Evolutionary conservation across 2,888 invertebrate species (phyloP), one percentile per base, ranked within the genome.

Genomic region (Quadriops clusia): DNA sequence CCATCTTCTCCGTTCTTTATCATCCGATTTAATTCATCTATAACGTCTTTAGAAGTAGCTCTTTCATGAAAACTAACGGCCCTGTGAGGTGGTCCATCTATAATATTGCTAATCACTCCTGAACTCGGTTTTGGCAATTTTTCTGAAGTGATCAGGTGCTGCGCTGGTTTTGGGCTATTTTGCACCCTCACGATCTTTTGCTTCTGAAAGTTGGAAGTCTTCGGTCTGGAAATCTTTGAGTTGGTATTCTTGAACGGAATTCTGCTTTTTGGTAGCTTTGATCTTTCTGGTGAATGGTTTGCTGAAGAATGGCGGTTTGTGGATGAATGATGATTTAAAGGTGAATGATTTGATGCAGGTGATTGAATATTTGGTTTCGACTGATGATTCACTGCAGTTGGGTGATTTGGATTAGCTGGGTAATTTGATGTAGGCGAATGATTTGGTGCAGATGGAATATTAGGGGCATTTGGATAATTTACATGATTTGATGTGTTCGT

Each of bases 11-110:
- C 70, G 43, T 67, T 70, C 26, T 65, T 61, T 33, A 71, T 70
- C 67, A 72, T 70, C 28, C 70, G 67, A 53, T 80, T 79, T 10
- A 81, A 62, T 50, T 79, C 79, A 46, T 80, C 79, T 43, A 81
- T 79, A 30, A 80, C 77, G 52, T 80, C 79, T 51, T 79, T 79
- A 23, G 78, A 78, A 18, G 79, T 77, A 8, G 79, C 77, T 37
- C 75, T 68, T 50, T 79, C 78, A 46, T 77, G 78, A 50, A 79
- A 79, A 58, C 77, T 77, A 34, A 77, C 57, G 5, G 71, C 72
- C 44, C 76, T 64, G 44, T 68, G 59, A 1, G 62, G 62, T 1
- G 63, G 61, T 34, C 72, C 72, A 28, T 60, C 60, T 17, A 62
- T 61, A 8, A 63, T 59, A 37, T 58, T 56, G 39, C 58, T 55